phyloP scores from a whole-genome alignment of 2,113 vertebrate species.

The Zootoca vivipara region DNA sequence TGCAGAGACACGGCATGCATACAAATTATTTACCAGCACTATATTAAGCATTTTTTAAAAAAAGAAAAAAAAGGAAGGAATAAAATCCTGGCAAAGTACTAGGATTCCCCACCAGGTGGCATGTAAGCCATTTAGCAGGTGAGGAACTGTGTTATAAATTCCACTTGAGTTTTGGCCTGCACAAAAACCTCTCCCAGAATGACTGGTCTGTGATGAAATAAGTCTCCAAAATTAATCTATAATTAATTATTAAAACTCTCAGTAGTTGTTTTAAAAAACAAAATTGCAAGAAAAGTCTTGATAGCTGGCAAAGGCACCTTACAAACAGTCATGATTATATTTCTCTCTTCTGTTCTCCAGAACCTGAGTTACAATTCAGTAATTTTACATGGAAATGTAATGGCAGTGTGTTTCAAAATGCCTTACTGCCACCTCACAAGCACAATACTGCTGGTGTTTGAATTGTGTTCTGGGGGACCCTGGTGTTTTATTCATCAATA shows the following conservation, averaged over 20 bases:
- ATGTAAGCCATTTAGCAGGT: conserved; percentile 14
- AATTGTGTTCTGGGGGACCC: not conserved
- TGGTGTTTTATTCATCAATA: not conserved
- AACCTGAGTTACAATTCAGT: not conserved
- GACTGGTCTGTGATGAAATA: not conserved
- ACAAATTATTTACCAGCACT: conserved; percentile 3
- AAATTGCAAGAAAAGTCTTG: not conserved
- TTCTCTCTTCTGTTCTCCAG: not conserved
- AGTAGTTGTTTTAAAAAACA: not conserved
- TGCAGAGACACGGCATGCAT: not conserved
- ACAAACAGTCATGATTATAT: not conserved
- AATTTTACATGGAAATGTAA: not conserved
- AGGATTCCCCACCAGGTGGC: conserved; percentile 29
- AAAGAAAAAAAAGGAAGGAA: not conserved
- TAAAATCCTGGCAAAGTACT: not conserved
- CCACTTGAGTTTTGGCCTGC: not conserved
- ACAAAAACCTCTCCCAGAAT: not conserved
- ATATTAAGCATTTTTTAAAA: not conserved
- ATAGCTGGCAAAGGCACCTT: not conserved
- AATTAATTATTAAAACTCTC: not conserved
- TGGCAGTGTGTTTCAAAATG: not conserved
- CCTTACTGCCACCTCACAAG: not conserved
- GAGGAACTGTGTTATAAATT: not conserved
- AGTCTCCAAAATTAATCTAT: not conserved
- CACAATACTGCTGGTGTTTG: not conserved